Conservation (phyloP, 2,888 invertebrate genomes). For the Scaptomyza tumidula region DNA sequence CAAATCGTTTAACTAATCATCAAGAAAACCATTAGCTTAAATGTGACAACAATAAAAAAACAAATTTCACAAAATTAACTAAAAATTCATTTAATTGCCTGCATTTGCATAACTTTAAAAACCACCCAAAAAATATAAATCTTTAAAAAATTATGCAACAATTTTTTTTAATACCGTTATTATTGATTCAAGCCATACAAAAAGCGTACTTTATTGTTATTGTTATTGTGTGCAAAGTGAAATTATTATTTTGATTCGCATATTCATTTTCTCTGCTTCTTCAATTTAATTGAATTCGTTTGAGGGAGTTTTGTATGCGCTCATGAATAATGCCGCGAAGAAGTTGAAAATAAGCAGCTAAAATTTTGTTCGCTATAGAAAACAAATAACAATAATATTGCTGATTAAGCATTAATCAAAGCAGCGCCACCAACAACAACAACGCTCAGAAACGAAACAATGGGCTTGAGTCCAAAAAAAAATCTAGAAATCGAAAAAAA, state of each 20-base stretch:
- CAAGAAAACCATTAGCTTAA: not conserved
- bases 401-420: conserved; percentile 80
- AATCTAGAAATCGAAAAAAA: conserved; percentile 41
- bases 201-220: conserved; percentile 20
- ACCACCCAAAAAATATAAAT: not conserved
- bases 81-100: not conserved
- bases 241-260: conserved; percentile 53
- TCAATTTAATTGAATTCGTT: conserved; percentile 54
- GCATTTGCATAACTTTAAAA: conserved; percentile 4
- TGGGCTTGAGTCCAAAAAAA: conserved; percentile 14
- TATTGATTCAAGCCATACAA: conserved; percentile 18
- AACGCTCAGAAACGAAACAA: conserved; percentile 38
- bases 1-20: not conserved
- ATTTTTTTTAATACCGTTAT: not conserved
- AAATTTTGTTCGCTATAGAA: conserved; percentile 59
- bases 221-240: conserved; percentile 53
- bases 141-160: conserved; percentile 36
- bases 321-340: conserved; percentile 48
- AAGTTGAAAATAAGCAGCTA: conserved; percentile 9
- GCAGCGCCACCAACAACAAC: conserved; percentile 33
- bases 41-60: not conserved
- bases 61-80: not conserved
- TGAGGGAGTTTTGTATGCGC: conserved; percentile 7
- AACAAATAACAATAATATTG: conserved; percentile 76
- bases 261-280: conserved; percentile 5